phyloP scores from a whole-genome alignment of 2,113 vertebrate genomes.

The Bubo blakistoni region DNA sequence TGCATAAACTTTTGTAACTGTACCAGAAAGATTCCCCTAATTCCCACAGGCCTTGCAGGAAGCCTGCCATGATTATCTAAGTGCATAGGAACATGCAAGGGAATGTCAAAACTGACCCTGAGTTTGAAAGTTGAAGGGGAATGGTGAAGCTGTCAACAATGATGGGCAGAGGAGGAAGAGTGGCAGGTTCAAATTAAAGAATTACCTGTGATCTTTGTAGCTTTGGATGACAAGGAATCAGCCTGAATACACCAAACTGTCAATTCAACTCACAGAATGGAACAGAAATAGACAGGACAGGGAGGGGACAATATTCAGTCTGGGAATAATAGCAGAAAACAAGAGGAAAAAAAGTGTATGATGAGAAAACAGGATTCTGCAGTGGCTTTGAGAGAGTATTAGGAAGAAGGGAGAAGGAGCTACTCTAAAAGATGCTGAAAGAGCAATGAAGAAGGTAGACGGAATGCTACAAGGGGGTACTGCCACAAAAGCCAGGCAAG shows the following conservation, averaged over 20 bases:
- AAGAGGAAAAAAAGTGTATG: background rate
- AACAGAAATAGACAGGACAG: background rate
- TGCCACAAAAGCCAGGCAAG: conserved; percentile 22
- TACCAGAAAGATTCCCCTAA: background rate
- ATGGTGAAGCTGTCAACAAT: background rate
- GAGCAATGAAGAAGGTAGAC: background rate
- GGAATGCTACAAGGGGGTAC: conserved; percentile 1
- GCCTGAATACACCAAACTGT: background rate
- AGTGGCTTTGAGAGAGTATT: background rate
- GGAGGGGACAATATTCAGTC: background rate
- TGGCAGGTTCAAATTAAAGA: conserved; percentile 23
- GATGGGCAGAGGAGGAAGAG: background rate
- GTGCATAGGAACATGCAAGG: background rate
- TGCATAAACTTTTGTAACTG: background rate
- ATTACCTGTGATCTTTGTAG: background rate
- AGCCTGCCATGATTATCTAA: background rate
- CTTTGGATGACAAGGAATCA: background rate
- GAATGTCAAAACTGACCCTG: background rate
- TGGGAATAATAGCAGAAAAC: background rate
- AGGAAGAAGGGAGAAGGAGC: background rate
- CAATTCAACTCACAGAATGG: background rate
- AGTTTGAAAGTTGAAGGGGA: background rate
- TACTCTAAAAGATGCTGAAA: background rate
- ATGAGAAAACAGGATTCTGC: background rate
- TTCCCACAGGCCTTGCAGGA: background rate